These are phyloP conservation scores for Gonioctena quinquepunctata DNA, from an alignment of 1,140 invertebrate genomes.

Conservation along the genomic window DNA sequence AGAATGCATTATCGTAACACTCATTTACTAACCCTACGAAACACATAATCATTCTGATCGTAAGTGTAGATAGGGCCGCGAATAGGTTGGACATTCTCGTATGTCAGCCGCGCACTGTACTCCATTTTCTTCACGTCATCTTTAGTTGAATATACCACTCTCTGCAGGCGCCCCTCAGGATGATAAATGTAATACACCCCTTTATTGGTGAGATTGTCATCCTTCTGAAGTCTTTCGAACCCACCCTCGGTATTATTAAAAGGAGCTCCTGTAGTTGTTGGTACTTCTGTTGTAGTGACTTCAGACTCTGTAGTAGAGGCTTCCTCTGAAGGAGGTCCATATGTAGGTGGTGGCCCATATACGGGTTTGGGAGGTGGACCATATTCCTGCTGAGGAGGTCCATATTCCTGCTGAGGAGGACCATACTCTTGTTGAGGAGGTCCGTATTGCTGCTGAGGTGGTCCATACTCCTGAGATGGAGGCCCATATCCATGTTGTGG, in stretches of 20 bases:
- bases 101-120: constrained; percentile 60
- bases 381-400: constrained; percentile 9
- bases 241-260: constrained; percentile 6
- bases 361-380: constrained; percentile 17
- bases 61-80: constrained; percentile 61
- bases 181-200: constrained; percentile 62
- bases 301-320: constrained; percentile 18
- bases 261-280: constrained; percentile 27
- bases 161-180: constrained; percentile 59
- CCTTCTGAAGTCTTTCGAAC: constrained; percentile 12
- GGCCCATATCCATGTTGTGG: too few species aligned
- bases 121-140: constrained; percentile 60
- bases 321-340: not conserved
- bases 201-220: constrained; percentile 11
- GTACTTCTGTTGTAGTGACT: constrained; percentile 33
- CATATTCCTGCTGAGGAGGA: constrained; percentile 21
- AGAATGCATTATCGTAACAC: too few species aligned
- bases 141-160: constrained; percentile 58
- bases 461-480: constrained; percentile 24
- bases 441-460: constrained; percentile 24
- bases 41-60: constrained; percentile 31
- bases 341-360: not conserved
- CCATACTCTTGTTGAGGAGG: constrained; percentile 27
- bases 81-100: constrained; percentile 62
- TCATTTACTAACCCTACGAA: constrained; percentile 15